Evolutionary conservation across 2,113 vertebrate genomes (phyloP), one percentile per base, ranked within the genome.

Genomic region (Mohoua ochrocephala): DNA sequence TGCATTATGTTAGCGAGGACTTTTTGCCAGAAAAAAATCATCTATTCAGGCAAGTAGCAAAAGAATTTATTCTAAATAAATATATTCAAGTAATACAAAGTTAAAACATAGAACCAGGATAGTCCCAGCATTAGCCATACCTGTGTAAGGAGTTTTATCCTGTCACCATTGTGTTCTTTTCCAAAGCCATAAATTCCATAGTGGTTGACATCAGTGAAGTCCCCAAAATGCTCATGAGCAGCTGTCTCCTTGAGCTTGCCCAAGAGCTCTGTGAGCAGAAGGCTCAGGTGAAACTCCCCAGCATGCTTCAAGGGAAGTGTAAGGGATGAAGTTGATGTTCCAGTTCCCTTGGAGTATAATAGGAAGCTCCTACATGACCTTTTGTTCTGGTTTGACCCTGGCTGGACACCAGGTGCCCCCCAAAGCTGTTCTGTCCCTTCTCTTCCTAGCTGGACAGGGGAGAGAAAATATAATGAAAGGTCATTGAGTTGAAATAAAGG

Each of bases 241-340:
- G n/a, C 19, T 9, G 1, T 17, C 23, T 49, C 35, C 44, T n/a
- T 24, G 35, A 74, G 35, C 5, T 35, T 73, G 79, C 17, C 49
- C 87, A 77, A 18, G 2, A 53, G 9, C 28, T 60, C 39, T n/a
- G 33, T 9, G 64, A 78, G 60, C 59, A 74, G 44, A 74, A 27
- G 33, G n/a, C n/a, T 79, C 11, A 13, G 50, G 11, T 28, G 45
- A 74, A 69, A 69, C 13, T 68, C 26, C 35, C 35, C 11, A 50
- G 1, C 0, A 0, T 16, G 5, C 26, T 81, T 41, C 69, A 54
- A 54, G 45, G 33, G 19, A 67, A 31, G 39, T 14, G 10, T 30
- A n/a, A 19, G 10, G 57, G 42, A 15, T 35, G 23, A 53, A 76
- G 13, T 35, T 24, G 56, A 41, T 11, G 27, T 7, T 37, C 26